Percentiles rank a stretch among this genome's conserved stretches.
Conservation (phyloP, 2,113 vertebrate species). For the Paramisgurnus dabryanus region DNA sequence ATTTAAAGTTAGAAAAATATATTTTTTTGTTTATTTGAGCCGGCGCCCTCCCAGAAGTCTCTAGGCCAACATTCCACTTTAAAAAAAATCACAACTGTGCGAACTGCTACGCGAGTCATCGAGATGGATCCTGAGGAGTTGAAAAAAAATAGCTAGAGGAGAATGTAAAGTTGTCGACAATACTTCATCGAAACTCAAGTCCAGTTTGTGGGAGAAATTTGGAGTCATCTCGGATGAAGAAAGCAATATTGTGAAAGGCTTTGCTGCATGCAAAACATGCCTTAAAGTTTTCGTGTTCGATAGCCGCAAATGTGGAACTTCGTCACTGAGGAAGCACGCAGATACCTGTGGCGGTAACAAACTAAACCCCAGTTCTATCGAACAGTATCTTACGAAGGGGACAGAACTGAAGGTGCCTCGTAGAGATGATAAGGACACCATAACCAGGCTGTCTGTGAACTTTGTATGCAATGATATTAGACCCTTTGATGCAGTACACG, state of each 20-base stretch:
- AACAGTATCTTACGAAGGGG: background rate
- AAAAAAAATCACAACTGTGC: too few relatives aligned
- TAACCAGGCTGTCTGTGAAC: conserved; percentile 6
- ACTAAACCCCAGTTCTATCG: background rate
- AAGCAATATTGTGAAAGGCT: background rate
- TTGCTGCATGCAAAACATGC: too few relatives aligned
- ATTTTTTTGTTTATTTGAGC: too few relatives aligned
- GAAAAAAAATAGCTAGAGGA: conserved; percentile 7
- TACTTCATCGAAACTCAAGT: conserved; percentile 16
- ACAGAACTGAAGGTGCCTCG: conserved; percentile 3
- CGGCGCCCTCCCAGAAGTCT: too few relatives aligned
- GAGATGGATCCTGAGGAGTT: too few relatives aligned
- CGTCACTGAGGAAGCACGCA: too few relatives aligned
- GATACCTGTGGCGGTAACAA: too few relatives aligned
- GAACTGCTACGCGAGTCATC: too few relatives aligned
- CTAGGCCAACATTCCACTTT: too few relatives aligned
- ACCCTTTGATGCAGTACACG: background rate
- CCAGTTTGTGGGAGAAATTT: background rate
- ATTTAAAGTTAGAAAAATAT: too few relatives aligned
- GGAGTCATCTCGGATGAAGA: conserved; percentile 5
- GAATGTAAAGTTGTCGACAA: conserved; percentile 7
- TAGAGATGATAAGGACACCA: conserved; percentile 6
- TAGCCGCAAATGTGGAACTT: too few relatives aligned
- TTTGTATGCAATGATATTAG: conserved; percentile 2
- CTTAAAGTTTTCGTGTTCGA: too few relatives aligned